Base-by-base conservation (phyloP, 2,113 vertebrate species). In the Prolemur simus region DNA sequence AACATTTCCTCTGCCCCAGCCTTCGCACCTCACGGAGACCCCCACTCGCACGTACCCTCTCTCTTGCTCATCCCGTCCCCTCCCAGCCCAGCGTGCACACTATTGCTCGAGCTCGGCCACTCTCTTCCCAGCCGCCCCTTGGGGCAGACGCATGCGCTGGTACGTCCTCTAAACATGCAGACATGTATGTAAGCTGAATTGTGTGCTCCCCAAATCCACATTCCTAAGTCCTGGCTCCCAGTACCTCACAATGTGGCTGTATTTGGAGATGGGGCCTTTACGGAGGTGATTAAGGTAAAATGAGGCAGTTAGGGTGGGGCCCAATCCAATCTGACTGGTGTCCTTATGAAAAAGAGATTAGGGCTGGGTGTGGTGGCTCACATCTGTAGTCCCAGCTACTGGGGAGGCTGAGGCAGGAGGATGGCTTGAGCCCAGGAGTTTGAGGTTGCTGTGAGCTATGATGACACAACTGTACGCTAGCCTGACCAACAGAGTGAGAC, bases 31-130 rank as follows among this genome's bases (percentile, higher is more conserved):
- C 37, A 25, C 37, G 11, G 69, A 23, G 37, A 23, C 23, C 11
- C 10, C 11, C 37, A 1, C 69, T 25, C 25, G 45, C 39, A 27
- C 39, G 13, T 27, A 13, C 71, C 39, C 0, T 29, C 73, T 34
- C 45, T 6, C 25, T 15, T 49, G 15, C 73, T 20, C 66, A 68
- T 15, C 23, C 4, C 81, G 9, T 18, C 29, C 1, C 15, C 27
- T 18, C 32, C 20, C 42, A 14, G 54, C 54, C 37, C 37, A 3
- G 18, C 39, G 4, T 15, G 29, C 63, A 2, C 82, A 6, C 20
- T 4, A 3, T 1, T 27, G 10, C 18, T 1, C 2, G 4, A 15
- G 52, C 78, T 39, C 21, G 3, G 10, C 37, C 49, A 21, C 14
- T 8, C 32, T 1, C 32, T 2, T 4, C 29, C 64, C 69, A 7